Evolutionary conservation across 2,797 vertebrate genomes (phyloP), one percentile per base, ranked within the genome.

Genomic region (Hydrophis major): DNA sequence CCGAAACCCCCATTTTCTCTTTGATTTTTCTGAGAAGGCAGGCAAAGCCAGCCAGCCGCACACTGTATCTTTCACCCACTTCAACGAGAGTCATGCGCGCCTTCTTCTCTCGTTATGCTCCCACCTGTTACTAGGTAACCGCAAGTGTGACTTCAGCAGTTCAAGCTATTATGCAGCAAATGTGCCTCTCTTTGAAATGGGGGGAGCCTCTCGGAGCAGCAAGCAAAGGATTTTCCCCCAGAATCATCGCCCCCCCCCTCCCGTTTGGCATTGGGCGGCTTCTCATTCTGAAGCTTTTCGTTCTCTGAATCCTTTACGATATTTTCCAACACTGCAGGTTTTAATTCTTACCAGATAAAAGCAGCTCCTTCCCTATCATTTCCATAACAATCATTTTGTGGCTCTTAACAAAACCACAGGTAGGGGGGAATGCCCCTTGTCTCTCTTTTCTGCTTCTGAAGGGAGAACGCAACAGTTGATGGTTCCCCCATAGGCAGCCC

Each of bases 81-180:
- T 92, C 96, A 95, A 94, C 8, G 93, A 95, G 95, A 95, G 95
- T 93, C 89, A 92, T 96, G 96, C 95, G 94, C 94, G 94, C 94
- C 95, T 94, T 63, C 90, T 37, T 18, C 95, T 96, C 96, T 96
- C 94, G 89, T 96, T 94, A 60, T 28, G 61, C 96, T 97, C 95
- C 95, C 92, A 97, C 95, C 95, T 95, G 78, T 96, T 86, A 95
- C 95, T 97, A 95, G 94, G 95, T 95, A 96, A 96, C 94, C 88
- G 93, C 94, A n/a, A 93, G 92, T 94, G 90, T 69, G 50, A 55
- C 5, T 16, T 63, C 94, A 94, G 94, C 92, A 93, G 95, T 95
- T 95, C 94, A 37, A 61, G 69, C 94, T 91, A 95, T 90, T 95
- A 93, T 22, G 93, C 88, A 42, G 92, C 96, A 94, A 55, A 1